phyloP scores from a whole-genome alignment of 2,113 vertebrate species.

The Pachycephala philippinensis region DNA sequence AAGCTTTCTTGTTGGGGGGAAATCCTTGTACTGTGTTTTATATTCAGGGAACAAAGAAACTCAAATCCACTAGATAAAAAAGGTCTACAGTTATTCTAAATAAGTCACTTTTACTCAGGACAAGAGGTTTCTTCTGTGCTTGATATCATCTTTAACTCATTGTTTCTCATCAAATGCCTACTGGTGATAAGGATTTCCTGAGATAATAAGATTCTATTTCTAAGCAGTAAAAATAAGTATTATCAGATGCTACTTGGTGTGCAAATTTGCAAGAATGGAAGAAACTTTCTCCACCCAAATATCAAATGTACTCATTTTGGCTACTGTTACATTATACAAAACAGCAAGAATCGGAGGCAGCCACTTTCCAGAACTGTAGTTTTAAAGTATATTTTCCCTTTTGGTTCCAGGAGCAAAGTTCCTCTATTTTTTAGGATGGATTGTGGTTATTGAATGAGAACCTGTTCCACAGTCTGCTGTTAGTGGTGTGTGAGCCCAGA shows the following conservation, averaged over 20 bases:
- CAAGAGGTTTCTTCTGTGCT: background rate
- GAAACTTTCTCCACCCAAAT: slow-evolving; percentile 35
- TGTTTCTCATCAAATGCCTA: slow-evolving; percentile 49
- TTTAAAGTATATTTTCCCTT: background rate
- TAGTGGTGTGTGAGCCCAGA: background rate
- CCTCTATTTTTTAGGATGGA: background rate
- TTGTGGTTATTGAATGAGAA: background rate
- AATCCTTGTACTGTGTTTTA: background rate
- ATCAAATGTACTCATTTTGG: background rate
- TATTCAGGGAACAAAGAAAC: slow-evolving; percentile 23
- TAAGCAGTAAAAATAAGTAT: slow-evolving; percentile 38
- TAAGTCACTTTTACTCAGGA: slow-evolving; percentile 16
- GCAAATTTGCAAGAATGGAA: slow-evolving; percentile 39
- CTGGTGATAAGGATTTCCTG: slow-evolving; percentile 56
- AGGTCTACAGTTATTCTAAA: slow-evolving; percentile 1
- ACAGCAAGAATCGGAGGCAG: background rate
- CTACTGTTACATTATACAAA: background rate
- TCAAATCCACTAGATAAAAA: background rate
- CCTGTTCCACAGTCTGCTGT: background rate
- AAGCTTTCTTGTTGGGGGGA: background rate
- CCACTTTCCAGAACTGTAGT: background rate
- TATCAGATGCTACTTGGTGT: slow-evolving; percentile 47
- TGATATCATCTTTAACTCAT: slow-evolving; percentile 59
- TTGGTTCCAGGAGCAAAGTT: background rate
- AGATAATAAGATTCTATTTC: slow-evolving; percentile 37